These are phyloP conservation scores for Aethes cnicana DNA, from an alignment of 2,888 invertebrate genomes.

Conservation along the genomic window DNA sequence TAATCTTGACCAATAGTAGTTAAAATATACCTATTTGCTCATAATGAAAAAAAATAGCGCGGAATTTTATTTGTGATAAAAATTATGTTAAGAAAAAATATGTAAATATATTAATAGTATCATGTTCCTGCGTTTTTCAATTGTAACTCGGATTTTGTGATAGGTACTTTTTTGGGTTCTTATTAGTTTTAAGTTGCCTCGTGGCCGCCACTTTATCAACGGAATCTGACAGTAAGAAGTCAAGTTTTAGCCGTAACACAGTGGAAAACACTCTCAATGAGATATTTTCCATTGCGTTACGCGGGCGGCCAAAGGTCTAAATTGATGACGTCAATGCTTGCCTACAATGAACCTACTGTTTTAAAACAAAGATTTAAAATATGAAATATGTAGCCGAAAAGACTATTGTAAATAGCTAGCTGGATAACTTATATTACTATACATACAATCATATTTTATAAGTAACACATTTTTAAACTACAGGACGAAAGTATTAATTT, in stretches of 20 bases:
- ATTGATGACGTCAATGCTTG: constrained; percentile 67
- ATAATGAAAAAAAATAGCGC: constrained; percentile 63
- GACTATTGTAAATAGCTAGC: constrained; percentile 77
- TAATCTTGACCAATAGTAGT: constrained; percentile 74
- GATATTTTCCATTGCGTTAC: constrained; percentile 33
- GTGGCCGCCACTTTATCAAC: constrained; percentile 5
- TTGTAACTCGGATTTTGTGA: constrained; percentile 42
- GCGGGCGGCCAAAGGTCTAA: constrained; percentile 47
- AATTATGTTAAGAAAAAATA: constrained; percentile 48
- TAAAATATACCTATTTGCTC: constrained; percentile 68
- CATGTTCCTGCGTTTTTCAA: constrained; percentile 55
- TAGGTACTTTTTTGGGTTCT: constrained; percentile 33
- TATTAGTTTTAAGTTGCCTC: constrained; percentile 22
- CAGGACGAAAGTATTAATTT: constrained; percentile 71
- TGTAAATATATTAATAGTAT: constrained; percentile 60
- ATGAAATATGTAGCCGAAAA: constrained; percentile 65
- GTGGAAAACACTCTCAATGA: not conserved
- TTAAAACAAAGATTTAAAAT: constrained; percentile 46
- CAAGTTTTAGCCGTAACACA: not conserved
- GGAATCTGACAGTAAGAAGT: not conserved
- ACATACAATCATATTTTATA: constrained; percentile 62
- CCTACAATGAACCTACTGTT: constrained; percentile 60
- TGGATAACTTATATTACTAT: constrained; percentile 56
- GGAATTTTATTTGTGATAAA: constrained; percentile 76
- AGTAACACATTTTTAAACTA: constrained; percentile 58